Conservation (phyloP, 2,113 vertebrate species). For the Pteronura brasiliensis region DNA sequence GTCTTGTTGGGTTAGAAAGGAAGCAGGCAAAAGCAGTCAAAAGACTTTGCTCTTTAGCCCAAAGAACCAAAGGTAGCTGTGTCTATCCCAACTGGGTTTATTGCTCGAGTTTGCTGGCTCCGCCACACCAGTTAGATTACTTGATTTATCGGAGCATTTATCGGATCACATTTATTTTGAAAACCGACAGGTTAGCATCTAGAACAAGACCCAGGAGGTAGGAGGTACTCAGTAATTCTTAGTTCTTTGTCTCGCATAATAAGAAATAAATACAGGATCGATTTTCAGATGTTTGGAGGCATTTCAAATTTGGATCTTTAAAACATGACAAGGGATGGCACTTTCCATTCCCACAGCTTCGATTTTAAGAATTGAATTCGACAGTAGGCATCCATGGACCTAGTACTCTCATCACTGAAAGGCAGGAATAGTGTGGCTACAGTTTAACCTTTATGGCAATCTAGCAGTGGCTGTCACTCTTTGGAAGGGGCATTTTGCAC, state of each 20-base stretch:
- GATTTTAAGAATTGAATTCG: constrained; percentile 17
- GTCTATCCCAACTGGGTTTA: neutral
- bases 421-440: neutral
- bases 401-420: neutral
- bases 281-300: neutral
- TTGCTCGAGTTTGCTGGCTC: neutral
- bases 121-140: neutral
- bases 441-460: neutral
- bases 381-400: neutral
- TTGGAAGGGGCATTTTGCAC: neutral
- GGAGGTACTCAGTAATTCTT: neutral
- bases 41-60: neutral
- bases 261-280: neutral
- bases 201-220: neutral
- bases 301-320: constrained; percentile 37
- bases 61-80: neutral
- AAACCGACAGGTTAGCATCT: neutral
- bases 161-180: neutral
- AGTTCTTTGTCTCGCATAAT: neutral
- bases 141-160: neutral
- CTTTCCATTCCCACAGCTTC: neutral
- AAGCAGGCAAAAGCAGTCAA: neutral
- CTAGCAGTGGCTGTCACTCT: neutral
- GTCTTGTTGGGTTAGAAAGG: neutral
- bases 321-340: neutral